Evolutionary conservation across 2,113 vertebrate genomes (phyloP).

Genomic region (Porphyrio hochstetteri): DNA sequence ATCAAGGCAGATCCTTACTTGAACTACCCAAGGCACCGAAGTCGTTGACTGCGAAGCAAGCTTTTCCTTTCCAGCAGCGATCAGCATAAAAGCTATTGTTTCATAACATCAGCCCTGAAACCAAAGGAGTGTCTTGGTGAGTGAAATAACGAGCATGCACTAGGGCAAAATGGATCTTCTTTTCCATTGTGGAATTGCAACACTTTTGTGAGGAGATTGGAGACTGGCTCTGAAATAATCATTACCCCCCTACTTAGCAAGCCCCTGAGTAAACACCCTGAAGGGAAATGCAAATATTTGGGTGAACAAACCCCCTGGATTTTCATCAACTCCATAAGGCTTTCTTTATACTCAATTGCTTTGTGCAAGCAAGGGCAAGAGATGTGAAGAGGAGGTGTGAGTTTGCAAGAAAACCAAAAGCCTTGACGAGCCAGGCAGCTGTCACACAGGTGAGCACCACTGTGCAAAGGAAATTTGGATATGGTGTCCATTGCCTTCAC

Average conservation of each 20-base stretch:
- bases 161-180: conserved; percentile 44
- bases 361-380: neutral
- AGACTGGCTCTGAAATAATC: neutral
- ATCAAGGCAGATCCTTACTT: conserved; percentile 78
- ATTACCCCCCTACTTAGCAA: neutral
- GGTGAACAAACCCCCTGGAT: neutral
- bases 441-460: neutral
- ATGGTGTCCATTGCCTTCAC: neutral
- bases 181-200: conserved; percentile 19
- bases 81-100: conserved; percentile 65
- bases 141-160: conserved; percentile 53
- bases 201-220: neutral
- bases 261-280: neutral
- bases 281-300: neutral
- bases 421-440: neutral
- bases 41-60: conserved; percentile 51
- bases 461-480: neutral
- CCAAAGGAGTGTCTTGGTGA: conserved; percentile 54
- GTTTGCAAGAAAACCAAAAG: neutral
- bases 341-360: neutral
- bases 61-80: conserved; percentile 61
- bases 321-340: neutral
- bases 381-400: neutral
- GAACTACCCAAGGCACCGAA: conserved; percentile 73
- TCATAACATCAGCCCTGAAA: conserved; percentile 60